Base-by-base conservation (phyloP, 2,888 invertebrate species). In the Tiliacea aurago region DNA sequence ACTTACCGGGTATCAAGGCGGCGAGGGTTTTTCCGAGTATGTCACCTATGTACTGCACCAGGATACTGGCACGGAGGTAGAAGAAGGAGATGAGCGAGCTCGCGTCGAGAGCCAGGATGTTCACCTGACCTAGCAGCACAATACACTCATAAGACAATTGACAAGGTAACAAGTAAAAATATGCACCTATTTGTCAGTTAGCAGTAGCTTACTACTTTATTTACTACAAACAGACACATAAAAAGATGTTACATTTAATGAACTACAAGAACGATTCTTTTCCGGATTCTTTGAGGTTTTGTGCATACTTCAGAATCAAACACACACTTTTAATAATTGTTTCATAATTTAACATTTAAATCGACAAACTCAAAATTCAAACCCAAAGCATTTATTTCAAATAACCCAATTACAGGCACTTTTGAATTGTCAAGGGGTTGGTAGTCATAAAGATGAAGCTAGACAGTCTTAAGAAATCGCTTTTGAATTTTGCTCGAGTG, bases 91-190 rank as follows among this genome's bases (percentile, higher is more conserved):
- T 93, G n/a, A 94, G 87, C 0, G 94, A 89, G 85, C 96, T 95
- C 59, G 93, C 93, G 86, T 96, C 96, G 85, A 96, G 88, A 0
- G 95, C 96, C 55, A 96, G 70, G 59, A 96, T 89, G 79, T 93
- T 93, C 79, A 83, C 84, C 37, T 90, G 78, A 0, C 91, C 95
- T 94, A 90, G 0, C 15, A 61, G 51, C 33, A 63, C 3, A 43
- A 56, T 7, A 49, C 15, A 62, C 1, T 6, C 11, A 41, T 59
- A 9, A 47, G 20, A 70, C 15, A 70, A 64, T 45, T 11, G 9
- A 18, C 13, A 15, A 20, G n/a, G 33, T 28, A 20, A 45, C 20
- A 45, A 45, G 45, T 28, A 13, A 23, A 13, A 13, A 53, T 53
- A 13, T 53, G 53, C 53, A 23, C 1, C 4, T 13, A 10, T 11